Conservation (phyloP, 2,888 invertebrate genomes). For the Cenopis cana region DNA sequence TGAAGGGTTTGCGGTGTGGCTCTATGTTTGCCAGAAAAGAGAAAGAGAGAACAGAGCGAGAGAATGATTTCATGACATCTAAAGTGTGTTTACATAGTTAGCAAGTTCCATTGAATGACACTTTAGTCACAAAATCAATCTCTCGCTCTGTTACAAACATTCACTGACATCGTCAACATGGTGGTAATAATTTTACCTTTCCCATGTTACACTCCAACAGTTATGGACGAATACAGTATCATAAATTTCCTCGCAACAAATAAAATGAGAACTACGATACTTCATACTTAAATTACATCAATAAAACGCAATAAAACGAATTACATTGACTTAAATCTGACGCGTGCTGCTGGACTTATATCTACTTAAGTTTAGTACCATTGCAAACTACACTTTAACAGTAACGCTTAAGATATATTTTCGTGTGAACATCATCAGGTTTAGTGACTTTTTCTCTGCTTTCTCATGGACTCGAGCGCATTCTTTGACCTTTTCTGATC, state of each 20-base stretch:
- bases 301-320: constrained; percentile 31
- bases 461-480: constrained; percentile 16
- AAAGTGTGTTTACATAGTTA: no score
- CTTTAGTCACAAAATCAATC: no score
- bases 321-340: constrained; percentile 29
- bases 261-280: constrained; percentile 17
- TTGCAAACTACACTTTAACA: constrained; percentile 2
- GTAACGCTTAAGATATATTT: neutral
- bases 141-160: no score
- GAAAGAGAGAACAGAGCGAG: no score
- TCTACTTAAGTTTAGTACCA: neutral
- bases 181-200: neutral
- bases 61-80: no score
- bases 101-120: no score
- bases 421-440: neutral
- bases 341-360: constrained; percentile 4
- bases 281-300: constrained; percentile 28
- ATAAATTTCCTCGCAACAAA: constrained; percentile 7
- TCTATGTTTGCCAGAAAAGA: no score
- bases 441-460: constrained; percentile 29
- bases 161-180: neutral
- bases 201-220: neutral
- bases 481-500: constrained; percentile 25
- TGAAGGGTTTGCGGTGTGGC: no score
- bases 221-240: neutral